Base-by-base conservation (phyloP, 1,140 invertebrate genomes). In the Eueides isabella region DNA sequence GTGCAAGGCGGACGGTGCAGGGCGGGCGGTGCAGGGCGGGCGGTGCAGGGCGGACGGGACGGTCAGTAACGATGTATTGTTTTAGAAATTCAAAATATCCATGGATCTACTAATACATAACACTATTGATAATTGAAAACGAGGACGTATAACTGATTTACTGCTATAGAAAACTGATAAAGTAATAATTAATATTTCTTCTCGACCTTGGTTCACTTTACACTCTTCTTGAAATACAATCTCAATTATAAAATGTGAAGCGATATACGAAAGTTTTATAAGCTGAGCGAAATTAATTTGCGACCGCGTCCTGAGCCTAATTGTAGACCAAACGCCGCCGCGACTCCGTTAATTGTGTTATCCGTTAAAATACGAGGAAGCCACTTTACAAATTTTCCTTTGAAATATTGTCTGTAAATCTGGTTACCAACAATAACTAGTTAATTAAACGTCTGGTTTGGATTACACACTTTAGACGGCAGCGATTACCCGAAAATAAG, bases 361-460 rank as follows among this genome's bases (percentile, higher is more conserved):
- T 48, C 66, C 48, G 55, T 14, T 28, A 44, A 48, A 11, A 12
- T 66, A 61, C 67, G 30, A 26, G 67, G 55, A 23, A 69, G 48
- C 67, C 67, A 61, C 48, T 69, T 61, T 35, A 35, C 67, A 6
- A 61, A 69, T 33, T 69, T 69, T 35, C 48, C 67, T 61, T 69
- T 69, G 48, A 69, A 31, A 69, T 61, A 69, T 69, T 69, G 48
- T 48, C 19, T 28, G 66, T 16, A 67, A 67, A 67, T 67, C 61
- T 30, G 29, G 19, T 55, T 63, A 63, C 29, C 61, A 63, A 63
- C 48, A 26, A 55, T 55, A 55, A 55, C 48, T 55, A 11, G 48
- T 26, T 55, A 55, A 26, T 55, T 55, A 55, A 55, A 55, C 26
- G 48, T 23, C 19, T 55, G 48, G 48, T 55, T 55, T 26, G 3